Evolutionary conservation across 2,888 invertebrate genomes (phyloP), one percentile per base, ranked within the genome.

Genomic region (Ptychoptera contaminata): DNA sequence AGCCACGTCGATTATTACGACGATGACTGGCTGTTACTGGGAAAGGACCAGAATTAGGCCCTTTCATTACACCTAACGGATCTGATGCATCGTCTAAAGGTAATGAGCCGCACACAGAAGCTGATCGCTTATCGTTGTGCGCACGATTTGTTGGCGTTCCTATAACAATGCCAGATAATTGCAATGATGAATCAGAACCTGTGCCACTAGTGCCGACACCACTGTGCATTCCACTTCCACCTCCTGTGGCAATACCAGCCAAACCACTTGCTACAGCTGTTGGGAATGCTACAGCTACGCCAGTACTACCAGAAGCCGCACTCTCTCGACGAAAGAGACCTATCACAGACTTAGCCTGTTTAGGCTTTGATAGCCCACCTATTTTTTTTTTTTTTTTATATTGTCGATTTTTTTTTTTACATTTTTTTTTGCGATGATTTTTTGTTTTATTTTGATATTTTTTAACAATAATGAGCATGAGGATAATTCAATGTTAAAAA

Each of bases 331-430:
- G 76, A 69, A 88, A 88, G 51, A 87, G 74, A 67, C 87, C 87
- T 73, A 87, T 86, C 67, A 88, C 86, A 67, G 87, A 86, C 68
- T 82, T 82, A 55, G 80, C 76, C 68, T 76, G 74, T 69, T 84
- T 80, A 65, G 85, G 83, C 72, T 85, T 83, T 67, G 85, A 84
- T 67, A 87, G 79, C 58, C 86, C 86, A 70, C 86, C 86, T 84
- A 53, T 48, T 54, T 51, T 50, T 49, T 42, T 47, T 37, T 43
- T 46, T 45, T 49, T 40, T 47, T 42, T 32, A 23, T 23, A 5
- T 23, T 23, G 23, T 40, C 39, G 41, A 46, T 46, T 40, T 46
- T 45, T 32, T 35, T 38, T 41, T 39, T 36, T 34, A 6, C 7
- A 23, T 23, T 5, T n/a, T n/a, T 23, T 23, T 3, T 23, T 23